A percentile compares a stretch with the other conserved stretches of the same genome.
phyloP scores from a whole-genome alignment of 1,140 invertebrate species.

The Calliphora vicina region DNA sequence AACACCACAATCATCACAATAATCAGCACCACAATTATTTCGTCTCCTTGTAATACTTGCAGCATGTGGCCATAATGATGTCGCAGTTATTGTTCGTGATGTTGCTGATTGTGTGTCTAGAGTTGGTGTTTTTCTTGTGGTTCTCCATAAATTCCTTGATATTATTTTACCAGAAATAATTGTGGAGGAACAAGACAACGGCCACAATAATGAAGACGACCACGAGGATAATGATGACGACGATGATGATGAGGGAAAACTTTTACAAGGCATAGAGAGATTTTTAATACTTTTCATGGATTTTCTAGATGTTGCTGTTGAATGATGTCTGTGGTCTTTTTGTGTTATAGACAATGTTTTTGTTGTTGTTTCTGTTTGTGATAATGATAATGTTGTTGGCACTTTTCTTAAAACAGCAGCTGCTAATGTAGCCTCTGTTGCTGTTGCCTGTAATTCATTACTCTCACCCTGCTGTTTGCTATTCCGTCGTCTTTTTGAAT shows the following conservation, averaged over 20 bases:
- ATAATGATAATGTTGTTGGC: not conserved
- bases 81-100: not conserved
- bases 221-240: not conserved
- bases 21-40: not conserved
- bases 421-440: not conserved
- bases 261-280: not conserved
- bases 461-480: not conserved
- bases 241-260: not conserved
- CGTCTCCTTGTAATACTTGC: not conserved
- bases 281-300: slow-evolving; percentile 29
- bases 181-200: not conserved
- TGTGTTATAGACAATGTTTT: not conserved
- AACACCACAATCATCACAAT: not conserved
- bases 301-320: not conserved
- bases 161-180: slow-evolving; percentile 1
- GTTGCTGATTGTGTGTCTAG: not conserved
- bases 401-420: not conserved
- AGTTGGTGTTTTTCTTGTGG: not conserved
- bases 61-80: not conserved
- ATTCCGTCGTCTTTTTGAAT: slow-evolving; percentile 18
- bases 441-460: not conserved
- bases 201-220: not conserved
- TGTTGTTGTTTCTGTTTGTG: slow-evolving; percentile 4
- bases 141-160: not conserved
- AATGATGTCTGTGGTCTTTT: not conserved